phyloP scores from a whole-genome alignment of 2,113 vertebrate species.

The Calyptommatus sinebrachiatus region DNA sequence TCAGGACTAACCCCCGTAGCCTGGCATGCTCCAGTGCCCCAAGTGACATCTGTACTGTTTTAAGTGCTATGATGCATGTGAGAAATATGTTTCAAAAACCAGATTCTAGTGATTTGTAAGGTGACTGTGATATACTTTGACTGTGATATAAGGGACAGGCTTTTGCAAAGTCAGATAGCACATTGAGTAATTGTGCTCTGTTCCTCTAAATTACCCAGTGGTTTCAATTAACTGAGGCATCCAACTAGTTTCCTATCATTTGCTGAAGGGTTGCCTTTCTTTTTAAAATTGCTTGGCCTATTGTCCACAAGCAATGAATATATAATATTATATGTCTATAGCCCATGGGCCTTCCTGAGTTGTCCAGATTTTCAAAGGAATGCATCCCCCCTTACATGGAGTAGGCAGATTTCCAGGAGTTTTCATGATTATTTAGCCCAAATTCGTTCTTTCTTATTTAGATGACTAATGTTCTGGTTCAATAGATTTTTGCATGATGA shows the following conservation, averaged over 20 bases:
- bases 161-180: conserved; percentile 22
- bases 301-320: conserved; percentile 18
- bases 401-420: background rate
- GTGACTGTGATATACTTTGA: conserved; percentile 31
- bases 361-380: background rate
- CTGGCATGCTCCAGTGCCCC: conserved; percentile 30
- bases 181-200: background rate
- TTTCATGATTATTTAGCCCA: background rate
- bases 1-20: conserved; percentile 30
- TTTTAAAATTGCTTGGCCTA: background rate
- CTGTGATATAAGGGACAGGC: conserved; percentile 8
- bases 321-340: background rate
- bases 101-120: conserved; percentile 33
- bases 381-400: background rate
- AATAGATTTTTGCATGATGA: background rate
- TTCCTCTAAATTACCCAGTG: conserved; percentile 32
- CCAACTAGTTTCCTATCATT: conserved; percentile 17
- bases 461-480: background rate
- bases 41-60: conserved; percentile 37
- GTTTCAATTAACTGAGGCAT: conserved; percentile 33
- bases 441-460: background rate
- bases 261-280: conserved; percentile 25
- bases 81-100: conserved; percentile 32
- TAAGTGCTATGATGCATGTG: conserved; percentile 43
- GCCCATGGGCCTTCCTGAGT: background rate